Evolutionary conservation across 2,888 invertebrate genomes (phyloP).

Genomic region (Chymomyza fuscimana): DNA sequence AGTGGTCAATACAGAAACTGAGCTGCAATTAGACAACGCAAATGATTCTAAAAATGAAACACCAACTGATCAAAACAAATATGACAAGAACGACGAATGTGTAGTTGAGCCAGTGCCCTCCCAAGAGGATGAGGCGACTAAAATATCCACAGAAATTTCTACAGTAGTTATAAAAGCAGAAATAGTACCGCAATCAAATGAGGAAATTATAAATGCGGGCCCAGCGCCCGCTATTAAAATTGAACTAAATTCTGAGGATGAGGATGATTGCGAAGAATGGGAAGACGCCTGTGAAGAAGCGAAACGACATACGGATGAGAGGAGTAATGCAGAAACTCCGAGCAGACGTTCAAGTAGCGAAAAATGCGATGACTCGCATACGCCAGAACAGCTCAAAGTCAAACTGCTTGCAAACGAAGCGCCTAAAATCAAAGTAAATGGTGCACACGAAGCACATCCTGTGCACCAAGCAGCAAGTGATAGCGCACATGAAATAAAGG

Average conservation of each 20-base stretch:
- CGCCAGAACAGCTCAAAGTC: background rate
- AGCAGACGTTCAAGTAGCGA: background rate
- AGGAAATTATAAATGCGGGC: background rate
- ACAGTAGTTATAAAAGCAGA: background rate
- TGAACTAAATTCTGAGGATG: constrained; percentile 37
- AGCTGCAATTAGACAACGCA: too few relatives aligned
- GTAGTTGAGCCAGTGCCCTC: too few relatives aligned
- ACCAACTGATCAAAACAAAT: too few relatives aligned
- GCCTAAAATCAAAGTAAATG: constrained; percentile 41
- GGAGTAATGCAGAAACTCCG: background rate
- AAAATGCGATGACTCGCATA: background rate
- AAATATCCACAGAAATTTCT: background rate
- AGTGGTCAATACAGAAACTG: constrained; percentile 5
- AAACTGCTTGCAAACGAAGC: background rate
- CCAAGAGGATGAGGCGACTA: too few relatives aligned
- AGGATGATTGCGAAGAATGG: constrained; percentile 4
- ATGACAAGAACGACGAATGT: too few relatives aligned
- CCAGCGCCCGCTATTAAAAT: constrained; percentile 34
- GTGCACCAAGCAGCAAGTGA: background rate
- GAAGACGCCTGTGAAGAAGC: background rate
- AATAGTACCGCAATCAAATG: background rate
- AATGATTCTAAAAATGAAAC: too few relatives aligned
- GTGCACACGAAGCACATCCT: constrained; percentile 24
- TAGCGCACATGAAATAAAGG: background rate
- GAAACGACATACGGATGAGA: background rate